A percentile compares a stretch with the other conserved stretches of the same genome.
Conservation (phyloP, 2,113 vertebrate species). For the Takifugu flavidus region DNA sequence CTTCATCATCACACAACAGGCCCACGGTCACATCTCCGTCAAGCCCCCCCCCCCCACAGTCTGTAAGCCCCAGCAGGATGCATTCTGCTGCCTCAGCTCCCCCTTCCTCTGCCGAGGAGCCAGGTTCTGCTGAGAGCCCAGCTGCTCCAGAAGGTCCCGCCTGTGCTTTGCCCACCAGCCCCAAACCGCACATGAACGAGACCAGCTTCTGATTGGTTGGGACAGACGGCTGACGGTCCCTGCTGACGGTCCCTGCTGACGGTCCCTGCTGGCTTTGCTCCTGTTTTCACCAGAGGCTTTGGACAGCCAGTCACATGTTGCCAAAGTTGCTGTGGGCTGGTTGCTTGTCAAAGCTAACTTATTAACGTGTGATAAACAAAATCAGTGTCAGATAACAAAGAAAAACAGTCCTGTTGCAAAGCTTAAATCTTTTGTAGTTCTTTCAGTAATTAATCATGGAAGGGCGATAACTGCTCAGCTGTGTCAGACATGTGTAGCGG, state of each 20-base stretch:
- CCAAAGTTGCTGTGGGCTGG: too few species aligned
- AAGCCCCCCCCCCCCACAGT: constrained; percentile 37
- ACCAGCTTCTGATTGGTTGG: constrained; percentile 81
- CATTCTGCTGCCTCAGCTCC: constrained; percentile 20
- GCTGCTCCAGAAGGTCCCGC: constrained; percentile 32
- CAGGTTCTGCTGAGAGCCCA: constrained; percentile 30
- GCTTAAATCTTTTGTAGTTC: too few species aligned
- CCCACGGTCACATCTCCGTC: constrained; percentile 29
- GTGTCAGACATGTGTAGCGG: too few species aligned
- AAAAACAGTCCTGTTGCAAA: too few species aligned
- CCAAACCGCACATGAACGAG: constrained; percentile 81
- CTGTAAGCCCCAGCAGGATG: constrained; percentile 33
- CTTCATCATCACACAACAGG: constrained; percentile 20
- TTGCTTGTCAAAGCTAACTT: too few species aligned
- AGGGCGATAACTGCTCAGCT: too few species aligned
- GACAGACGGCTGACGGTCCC: neutral
- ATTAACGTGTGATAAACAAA: too few species aligned
- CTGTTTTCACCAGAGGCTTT: neutral
- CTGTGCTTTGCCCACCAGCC: constrained; percentile 55
- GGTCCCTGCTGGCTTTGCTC: neutral
- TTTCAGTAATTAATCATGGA: too few species aligned
- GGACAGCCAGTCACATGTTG: too few species aligned
- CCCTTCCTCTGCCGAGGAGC: constrained; percentile 13
- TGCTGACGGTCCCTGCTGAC: too few species aligned
- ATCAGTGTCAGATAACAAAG: too few species aligned